Base-by-base conservation (phyloP, 1,140 invertebrate species). In the Druon quercuslanigerum region DNA sequence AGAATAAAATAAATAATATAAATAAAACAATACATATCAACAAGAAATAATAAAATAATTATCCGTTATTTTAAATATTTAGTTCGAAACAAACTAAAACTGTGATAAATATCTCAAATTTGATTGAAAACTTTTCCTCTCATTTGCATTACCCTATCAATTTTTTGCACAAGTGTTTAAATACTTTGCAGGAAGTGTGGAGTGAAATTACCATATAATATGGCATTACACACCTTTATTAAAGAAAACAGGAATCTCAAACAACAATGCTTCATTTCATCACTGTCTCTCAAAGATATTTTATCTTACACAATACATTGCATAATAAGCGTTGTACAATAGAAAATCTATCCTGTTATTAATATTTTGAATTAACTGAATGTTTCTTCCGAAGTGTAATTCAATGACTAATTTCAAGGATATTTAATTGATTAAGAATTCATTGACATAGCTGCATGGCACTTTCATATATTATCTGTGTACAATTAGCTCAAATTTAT, bases 291-390 rank as follows among this genome's bases (percentile, higher is more conserved):
- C 57, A 66, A 33, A 66, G 57, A 25, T 20, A 66, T 66, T 25
- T 66, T 66, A 33, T 14, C 33, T 66, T 66, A 66, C 60, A 40
- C 40, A 66, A 66, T 66, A 9, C 46, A 40, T 66, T 66, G 25
- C 60, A 66, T 33, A 66, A 66, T n/a, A 66, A 66, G 33, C 25
- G 6, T 66, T 66, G 60, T 66, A 66, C 60, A 66, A 66, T 16
- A 66, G 25, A 40, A 66, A n/a, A 33, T 46, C 33, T 60, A 40
- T 66, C 40, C 25, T 16, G 46, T 46, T 40, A 66, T 7, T 14
- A 66, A 66, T 66, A 46, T 66, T 66, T 66, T 66, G 5, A 33
- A 33, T 66, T 46, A 16, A 16, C 40, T 16, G 9, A 25, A 8
- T 8, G 3, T 14, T 66, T 40, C n/a, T 40, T 66, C 16, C n/a